Percentiles rank a stretch among this genome's conserved stretches.
Evolutionary conservation across 1,140 invertebrate genomes (phyloP).

Genomic region (Lamellibrachia luymesi): DNA sequence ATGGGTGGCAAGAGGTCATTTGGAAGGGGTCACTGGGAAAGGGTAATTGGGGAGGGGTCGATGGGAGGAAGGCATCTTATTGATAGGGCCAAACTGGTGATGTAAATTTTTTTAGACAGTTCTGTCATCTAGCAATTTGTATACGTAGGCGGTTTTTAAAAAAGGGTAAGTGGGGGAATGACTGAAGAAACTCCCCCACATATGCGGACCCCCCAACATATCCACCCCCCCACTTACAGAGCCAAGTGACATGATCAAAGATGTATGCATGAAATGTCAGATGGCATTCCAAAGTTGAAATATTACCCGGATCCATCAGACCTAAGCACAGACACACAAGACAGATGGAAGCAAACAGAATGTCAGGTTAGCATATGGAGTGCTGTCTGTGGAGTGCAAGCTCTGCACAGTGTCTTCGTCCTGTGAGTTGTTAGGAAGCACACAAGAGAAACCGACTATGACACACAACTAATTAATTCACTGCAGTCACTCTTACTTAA

Average conservation of each 20-base stretch:
- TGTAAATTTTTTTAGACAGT: neutral
- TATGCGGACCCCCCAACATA: neutral
- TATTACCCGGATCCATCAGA: neutral
- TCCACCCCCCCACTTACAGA: neutral
- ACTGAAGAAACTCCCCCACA: neutral
- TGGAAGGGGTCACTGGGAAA: neutral
- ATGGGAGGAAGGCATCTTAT: neutral
- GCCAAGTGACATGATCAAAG: neutral
- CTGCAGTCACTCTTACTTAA: too few species aligned
- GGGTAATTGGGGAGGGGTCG: neutral
- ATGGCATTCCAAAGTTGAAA: slow-evolving; percentile 5
- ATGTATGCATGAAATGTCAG: neutral
- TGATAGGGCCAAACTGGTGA: neutral
- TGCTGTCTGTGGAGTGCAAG: neutral
- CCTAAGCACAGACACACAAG: neutral
- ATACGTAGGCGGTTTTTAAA: neutral
- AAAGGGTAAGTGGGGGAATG: neutral
- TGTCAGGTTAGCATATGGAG: neutral
- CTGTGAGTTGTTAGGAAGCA: neutral
- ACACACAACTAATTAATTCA: too few species aligned
- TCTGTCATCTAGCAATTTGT: neutral
- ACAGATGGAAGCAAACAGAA: neutral
- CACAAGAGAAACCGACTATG: neutral
- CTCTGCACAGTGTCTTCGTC: neutral
- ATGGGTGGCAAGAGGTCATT: neutral